These are phyloP conservation scores for Euplagia quadripunctaria DNA, from an alignment of 2,888 invertebrate genomes.

Conservation along the genomic window DNA sequence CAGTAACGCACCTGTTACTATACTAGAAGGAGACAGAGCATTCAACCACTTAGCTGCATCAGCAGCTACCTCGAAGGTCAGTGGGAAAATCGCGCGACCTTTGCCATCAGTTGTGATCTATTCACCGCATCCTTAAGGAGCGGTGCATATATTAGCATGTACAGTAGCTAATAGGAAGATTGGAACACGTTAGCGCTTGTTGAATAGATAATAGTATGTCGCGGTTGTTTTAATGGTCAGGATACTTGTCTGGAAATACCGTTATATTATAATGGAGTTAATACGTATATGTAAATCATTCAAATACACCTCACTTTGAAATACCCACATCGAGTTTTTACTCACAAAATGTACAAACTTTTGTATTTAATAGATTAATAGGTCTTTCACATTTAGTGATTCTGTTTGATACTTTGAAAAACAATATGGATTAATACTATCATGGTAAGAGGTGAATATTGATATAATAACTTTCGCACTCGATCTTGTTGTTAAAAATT, in stretches of 20 bases:
- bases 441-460: no score
- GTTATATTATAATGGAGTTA: neutral
- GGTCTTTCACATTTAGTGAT: no score
- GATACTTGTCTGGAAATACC: neutral
- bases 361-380: no score
- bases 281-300: neutral
- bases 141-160: conserved; percentile 37
- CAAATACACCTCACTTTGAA: neutral
- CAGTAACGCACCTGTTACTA: conserved; percentile 26
- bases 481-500: neutral
- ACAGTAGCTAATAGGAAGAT: conserved; percentile 24
- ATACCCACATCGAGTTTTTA: neutral
- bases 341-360: no score
- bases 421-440: no score
- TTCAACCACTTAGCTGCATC: conserved; percentile 44
- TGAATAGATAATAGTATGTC: conserved; percentile 14
- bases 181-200: conserved; percentile 17
- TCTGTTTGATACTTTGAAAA: no score
- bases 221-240: neutral
- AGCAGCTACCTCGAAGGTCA: conserved; percentile 54
- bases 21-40: conserved; percentile 38
- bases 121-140: conserved; percentile 29
- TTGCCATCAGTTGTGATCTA: conserved; percentile 51
- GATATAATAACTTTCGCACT: no score
- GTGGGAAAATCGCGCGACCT: conserved; percentile 57